Evolutionary conservation across 2,797 vertebrate genomes (phyloP).

Genomic region (Loris lydekkerianus): DNA sequence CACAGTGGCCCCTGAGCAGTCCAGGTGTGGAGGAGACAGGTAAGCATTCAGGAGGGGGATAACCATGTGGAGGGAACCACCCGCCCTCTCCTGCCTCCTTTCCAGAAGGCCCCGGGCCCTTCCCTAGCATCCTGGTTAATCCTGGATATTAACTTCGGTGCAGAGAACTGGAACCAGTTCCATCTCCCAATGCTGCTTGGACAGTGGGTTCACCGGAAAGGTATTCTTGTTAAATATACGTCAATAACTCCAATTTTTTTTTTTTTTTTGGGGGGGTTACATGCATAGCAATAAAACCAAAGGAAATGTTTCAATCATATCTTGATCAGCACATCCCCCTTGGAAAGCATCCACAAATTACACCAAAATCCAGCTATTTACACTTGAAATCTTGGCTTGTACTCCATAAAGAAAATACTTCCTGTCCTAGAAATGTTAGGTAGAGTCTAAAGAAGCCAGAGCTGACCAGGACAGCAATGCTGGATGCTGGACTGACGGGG

Average conservation of each 20-base stretch:
- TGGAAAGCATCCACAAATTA: fast-evolving
- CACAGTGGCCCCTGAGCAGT: neutral
- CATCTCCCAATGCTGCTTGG: neutral
- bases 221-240: fast-evolving
- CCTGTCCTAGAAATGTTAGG: fast-evolving
- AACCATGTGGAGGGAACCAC: too few species aligned
- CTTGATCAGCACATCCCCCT: fast-evolving
- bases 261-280: neutral
- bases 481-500: too few species aligned
- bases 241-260: neutral
- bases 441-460: neutral
- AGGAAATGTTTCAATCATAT: neutral
- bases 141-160: neutral
- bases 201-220: neutral
- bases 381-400: neutral
- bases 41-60: fast-evolving
- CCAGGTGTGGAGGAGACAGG: fast-evolving
- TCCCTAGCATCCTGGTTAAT: neutral
- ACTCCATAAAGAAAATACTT: fast-evolving
- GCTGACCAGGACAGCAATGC: fast-evolving
- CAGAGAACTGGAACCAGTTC: neutral
- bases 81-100: neutral
- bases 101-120: fast-evolving
- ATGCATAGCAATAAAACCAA: fast-evolving
- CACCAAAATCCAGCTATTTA: fast-evolving